Evolutionary conservation across 1,140 invertebrate species (phyloP).

Genomic region (Drosophila teissieri): DNA sequence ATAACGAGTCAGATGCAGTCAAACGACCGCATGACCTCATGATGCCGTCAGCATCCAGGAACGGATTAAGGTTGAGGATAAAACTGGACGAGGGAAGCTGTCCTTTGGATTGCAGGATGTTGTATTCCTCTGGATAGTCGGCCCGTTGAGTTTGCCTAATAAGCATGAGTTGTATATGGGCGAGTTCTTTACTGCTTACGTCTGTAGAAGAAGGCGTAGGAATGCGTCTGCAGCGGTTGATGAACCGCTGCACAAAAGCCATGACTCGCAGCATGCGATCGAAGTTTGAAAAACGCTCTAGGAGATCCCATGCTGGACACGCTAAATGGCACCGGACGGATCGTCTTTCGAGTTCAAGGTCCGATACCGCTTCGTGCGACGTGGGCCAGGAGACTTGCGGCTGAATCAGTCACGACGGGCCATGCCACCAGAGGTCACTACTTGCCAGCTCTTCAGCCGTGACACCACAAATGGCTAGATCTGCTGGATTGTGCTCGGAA

Average conservation of each 20-base stretch:
- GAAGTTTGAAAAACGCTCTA: no score
- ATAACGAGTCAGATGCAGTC: no score
- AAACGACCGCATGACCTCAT: not conserved
- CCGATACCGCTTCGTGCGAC: no score
- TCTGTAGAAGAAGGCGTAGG: not conserved
- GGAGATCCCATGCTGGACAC: no score
- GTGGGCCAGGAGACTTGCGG: no score
- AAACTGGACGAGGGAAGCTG: not conserved
- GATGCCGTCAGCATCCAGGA: not conserved
- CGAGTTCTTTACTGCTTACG: not conserved
- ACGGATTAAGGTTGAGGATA: slow-evolving; percentile 4
- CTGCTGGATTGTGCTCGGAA: not conserved
- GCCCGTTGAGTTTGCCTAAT: not conserved
- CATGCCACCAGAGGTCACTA: no score
- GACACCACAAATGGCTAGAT: not conserved
- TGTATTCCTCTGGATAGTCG: not conserved
- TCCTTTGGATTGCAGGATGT: not conserved
- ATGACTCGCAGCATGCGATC: not conserved
- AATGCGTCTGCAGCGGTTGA: not conserved
- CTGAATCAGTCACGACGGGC: no score
- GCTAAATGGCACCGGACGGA: no score
- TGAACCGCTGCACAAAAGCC: not conserved
- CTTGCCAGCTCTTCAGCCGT: not conserved
- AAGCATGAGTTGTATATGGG: not conserved
- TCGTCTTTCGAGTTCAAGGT: no score